phyloP scores from a whole-genome alignment of 2,888 invertebrate genomes.

The Ferrisia virgata region DNA sequence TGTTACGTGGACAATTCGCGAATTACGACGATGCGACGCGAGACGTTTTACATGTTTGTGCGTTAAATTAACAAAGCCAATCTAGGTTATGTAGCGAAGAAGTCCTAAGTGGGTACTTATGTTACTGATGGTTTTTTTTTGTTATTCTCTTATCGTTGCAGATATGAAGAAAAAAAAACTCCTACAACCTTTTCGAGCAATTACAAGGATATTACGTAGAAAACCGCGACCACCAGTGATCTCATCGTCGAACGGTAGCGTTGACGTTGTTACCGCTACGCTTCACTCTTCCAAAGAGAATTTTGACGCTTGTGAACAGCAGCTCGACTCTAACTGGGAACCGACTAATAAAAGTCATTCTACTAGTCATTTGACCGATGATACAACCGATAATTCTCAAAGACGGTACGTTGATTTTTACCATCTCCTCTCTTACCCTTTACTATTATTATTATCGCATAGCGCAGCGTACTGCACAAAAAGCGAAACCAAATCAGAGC shows the following conservation, averaged over 20 bases:
- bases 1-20: not conserved
- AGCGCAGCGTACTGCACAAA: not conserved
- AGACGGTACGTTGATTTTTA: slow-evolving; percentile 56
- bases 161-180: slow-evolving; percentile 63
- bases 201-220: slow-evolving; percentile 69
- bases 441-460: not conserved
- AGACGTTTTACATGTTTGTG: not conserved
- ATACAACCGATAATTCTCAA: slow-evolving; percentile 55
- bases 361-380: slow-evolving; percentile 51
- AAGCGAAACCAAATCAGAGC: not conserved
- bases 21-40: not conserved
- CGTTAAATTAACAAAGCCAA: not conserved
- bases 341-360: slow-evolving; percentile 48
- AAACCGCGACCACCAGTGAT: slow-evolving; percentile 51
- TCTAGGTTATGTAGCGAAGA: not conserved
- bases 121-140: not conserved
- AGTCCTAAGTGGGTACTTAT: not conserved
- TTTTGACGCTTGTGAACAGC: slow-evolving; percentile 52
- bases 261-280: slow-evolving; percentile 51
- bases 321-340: slow-evolving; percentile 40
- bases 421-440: not conserved
- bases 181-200: slow-evolving; percentile 60
- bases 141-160: slow-evolving; percentile 50
- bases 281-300: slow-evolving; percentile 53
- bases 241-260: slow-evolving; percentile 51